Conservation (phyloP, 1,140 invertebrate species). For the Brachystomella parvula region DNA sequence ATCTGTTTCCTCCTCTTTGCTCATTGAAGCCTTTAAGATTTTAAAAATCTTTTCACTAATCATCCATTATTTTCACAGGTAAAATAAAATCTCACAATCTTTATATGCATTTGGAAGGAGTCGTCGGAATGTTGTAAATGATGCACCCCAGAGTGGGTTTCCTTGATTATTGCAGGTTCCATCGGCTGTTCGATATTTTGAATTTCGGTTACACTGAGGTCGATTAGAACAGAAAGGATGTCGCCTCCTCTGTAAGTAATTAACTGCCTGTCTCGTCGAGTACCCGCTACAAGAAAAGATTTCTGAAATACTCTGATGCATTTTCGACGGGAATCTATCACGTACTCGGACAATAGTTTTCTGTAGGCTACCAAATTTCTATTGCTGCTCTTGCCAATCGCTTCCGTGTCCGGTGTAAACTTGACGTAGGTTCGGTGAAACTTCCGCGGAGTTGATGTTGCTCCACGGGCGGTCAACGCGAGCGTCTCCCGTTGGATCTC, state of each 20-base stretch:
- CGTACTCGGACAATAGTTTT: constrained; percentile 4
- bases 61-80: not conserved
- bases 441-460: not conserved
- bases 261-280: constrained; percentile 9
- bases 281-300: constrained; percentile 1
- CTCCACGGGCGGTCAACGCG: not conserved
- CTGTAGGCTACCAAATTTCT: constrained; percentile 11
- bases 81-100: constrained; percentile 45
- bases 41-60: not conserved
- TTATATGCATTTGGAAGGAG: constrained; percentile 53
- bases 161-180: constrained; percentile 48
- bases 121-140: constrained; percentile 50
- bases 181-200: constrained; percentile 45
- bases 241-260: not conserved
- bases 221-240: not conserved
- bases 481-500: not conserved
- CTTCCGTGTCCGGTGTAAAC: constrained; percentile 16
- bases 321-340: not conserved
- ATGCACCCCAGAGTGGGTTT: constrained; percentile 52
- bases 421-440: not conserved
- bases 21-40: constrained; percentile 22
- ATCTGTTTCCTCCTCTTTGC: constrained; percentile 47
- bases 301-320: not conserved
- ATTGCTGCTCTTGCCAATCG: constrained; percentile 15
- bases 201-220: not conserved